These are phyloP conservation scores for Aleiodes testaceus DNA, from an alignment of 2,888 invertebrate species.

Conservation along the genomic window DNA sequence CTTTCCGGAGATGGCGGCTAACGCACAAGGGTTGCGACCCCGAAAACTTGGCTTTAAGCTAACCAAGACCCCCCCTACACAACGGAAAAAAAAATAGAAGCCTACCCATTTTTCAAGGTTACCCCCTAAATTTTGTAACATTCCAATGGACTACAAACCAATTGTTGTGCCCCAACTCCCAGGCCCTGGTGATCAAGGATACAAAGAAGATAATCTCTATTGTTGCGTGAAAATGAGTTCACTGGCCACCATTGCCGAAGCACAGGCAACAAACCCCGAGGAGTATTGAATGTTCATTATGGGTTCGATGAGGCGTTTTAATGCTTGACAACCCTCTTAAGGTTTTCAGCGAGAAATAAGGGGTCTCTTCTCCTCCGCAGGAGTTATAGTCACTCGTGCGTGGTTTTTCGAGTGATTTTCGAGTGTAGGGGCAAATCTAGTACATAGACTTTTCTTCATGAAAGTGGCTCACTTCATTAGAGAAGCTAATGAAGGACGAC, in stretches of 20 bases:
- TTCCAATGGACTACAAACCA: too few species aligned
- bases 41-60: too few species aligned
- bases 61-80: too few species aligned
- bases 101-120: too few species aligned
- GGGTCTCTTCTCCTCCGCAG: conserved; percentile 14
- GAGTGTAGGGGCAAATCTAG: conserved; percentile 27
- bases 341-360: conserved; percentile 31
- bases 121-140: too few species aligned
- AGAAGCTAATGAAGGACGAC: conserved; percentile 26
- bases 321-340: conserved; percentile 49
- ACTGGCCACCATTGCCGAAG: conserved; percentile 65
- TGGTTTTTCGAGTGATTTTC: conserved; percentile 43
- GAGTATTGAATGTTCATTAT: conserved; percentile 64
- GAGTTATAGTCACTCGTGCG: conserved; percentile 51
- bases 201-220: conserved; percentile 60
- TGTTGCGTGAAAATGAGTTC: conserved; percentile 68
- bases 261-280: conserved; percentile 59
- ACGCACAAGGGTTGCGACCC: too few species aligned
- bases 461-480: conserved; percentile 33
- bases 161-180: too few species aligned
- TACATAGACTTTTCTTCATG: conserved; percentile 26
- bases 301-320: conserved; percentile 52
- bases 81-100: too few species aligned
- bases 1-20: too few species aligned
- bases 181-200: conserved; percentile 43